Conservation (phyloP, 2,797 vertebrate species). For the Oryzias sinensis region DNA sequence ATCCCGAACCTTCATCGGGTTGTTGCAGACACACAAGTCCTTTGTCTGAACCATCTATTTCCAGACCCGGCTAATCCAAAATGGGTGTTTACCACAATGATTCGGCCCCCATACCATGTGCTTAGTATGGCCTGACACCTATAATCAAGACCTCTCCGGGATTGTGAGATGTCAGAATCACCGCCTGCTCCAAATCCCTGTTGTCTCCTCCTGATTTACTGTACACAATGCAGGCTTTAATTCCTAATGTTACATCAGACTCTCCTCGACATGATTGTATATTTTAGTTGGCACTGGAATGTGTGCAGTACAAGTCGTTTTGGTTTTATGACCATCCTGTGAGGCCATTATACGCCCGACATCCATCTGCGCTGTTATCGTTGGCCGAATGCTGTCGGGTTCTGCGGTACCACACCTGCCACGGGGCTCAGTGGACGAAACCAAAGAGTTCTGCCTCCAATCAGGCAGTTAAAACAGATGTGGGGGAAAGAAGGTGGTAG, state of each 20-base stretch:
- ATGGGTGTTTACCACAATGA: conserved; percentile 69
- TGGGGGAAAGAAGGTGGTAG: conserved; percentile 20
- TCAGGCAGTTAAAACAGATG: neutral
- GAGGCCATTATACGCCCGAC: conserved; percentile 32
- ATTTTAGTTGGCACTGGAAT: conserved; percentile 65
- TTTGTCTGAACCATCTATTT: conserved; percentile 51
- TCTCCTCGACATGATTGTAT: conserved; percentile 42
- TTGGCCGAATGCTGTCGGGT: conserved; percentile 49
- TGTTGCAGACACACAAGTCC: conserved; percentile 21
- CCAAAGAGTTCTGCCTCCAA: conserved; percentile 23
- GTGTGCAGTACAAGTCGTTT: conserved; percentile 60
- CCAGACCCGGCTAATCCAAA: conserved; percentile 51
- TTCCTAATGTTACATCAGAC: conserved; percentile 36
- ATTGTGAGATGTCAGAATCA: conserved; percentile 58
- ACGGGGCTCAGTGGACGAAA: conserved; percentile 57
- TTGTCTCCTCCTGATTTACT: conserved; percentile 62
- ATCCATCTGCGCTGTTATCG: conserved; percentile 50
- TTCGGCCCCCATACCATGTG: conserved; percentile 55
- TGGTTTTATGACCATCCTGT: conserved; percentile 74
- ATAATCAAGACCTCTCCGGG: conserved; percentile 62
- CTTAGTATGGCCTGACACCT: conserved; percentile 61
- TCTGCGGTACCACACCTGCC: conserved; percentile 49
- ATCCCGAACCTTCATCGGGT: conserved; percentile 31
- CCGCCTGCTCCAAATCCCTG: conserved; percentile 57
- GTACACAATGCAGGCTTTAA: conserved; percentile 47